phyloP scores from a whole-genome alignment of 2,113 vertebrate genomes.

The Podarcis cretensis region DNA sequence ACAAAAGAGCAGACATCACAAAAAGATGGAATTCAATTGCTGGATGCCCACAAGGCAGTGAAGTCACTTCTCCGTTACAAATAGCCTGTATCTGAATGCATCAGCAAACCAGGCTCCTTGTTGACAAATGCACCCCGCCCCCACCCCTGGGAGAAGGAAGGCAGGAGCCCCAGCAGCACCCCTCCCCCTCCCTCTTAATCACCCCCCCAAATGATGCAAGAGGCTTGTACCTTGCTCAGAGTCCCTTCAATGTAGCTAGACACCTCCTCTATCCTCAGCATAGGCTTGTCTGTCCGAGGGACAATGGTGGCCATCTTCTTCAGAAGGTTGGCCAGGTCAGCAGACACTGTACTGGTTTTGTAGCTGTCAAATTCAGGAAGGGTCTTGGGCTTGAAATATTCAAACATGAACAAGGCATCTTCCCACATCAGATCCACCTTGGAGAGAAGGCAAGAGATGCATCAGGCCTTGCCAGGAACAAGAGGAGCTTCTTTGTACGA shows the following conservation, averaged over 20 bases:
- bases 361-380: slow-evolving; percentile 98
- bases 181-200: neutral
- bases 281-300: slow-evolving; percentile 83
- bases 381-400: slow-evolving; percentile 97
- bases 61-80: too few relatives aligned
- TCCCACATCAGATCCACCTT: slow-evolving; percentile 95
- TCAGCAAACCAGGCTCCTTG: too few relatives aligned
- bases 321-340: slow-evolving; percentile 94
- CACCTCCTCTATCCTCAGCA: slow-evolving; percentile 88
- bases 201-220: neutral
- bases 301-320: slow-evolving; percentile 89
- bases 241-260: slow-evolving; percentile 92
- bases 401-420: slow-evolving; percentile 93
- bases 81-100: too few relatives aligned
- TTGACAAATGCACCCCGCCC: neutral
- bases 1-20: too few relatives aligned
- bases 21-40: too few relatives aligned
- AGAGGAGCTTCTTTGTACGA: neutral
- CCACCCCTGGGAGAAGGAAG: neutral
- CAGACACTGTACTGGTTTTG: slow-evolving; percentile 97
- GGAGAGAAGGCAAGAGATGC: neutral
- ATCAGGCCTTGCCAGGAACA: too few relatives aligned
- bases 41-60: too few relatives aligned
- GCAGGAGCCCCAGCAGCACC: neutral
- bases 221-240: slow-evolving; percentile 83